Conservation (phyloP, 1,140 invertebrate species). For the honey bee (Apis mellifera) region Amel_HAv3.1 CM009943.2:4729001-4729500, state of each 20-base stretch:
- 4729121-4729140: neutral
- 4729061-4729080: neutral
- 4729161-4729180: too few species aligned
- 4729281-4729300: too few species aligned
- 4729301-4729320: too few species aligned
- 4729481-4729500: neutral
- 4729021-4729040: neutral
- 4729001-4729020: neutral
- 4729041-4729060: neutral
- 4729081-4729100: neutral
- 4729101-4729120: neutral
- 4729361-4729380: conserved; percentile 20
- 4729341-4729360: conserved; percentile 34
- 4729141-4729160: too few species aligned
- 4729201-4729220: neutral
- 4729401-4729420: neutral
- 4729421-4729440: too few species aligned
- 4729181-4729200: too few species aligned
- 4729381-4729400: neutral
- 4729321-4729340: neutral
- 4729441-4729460: too few species aligned
- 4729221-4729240: conserved; percentile 15
- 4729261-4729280: conserved; percentile 24
- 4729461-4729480: too few species aligned
- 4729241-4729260: neutral